Evolutionary conservation across 2,888 invertebrate genomes (phyloP).

Genomic region (Camptogramma bilineatum): DNA sequence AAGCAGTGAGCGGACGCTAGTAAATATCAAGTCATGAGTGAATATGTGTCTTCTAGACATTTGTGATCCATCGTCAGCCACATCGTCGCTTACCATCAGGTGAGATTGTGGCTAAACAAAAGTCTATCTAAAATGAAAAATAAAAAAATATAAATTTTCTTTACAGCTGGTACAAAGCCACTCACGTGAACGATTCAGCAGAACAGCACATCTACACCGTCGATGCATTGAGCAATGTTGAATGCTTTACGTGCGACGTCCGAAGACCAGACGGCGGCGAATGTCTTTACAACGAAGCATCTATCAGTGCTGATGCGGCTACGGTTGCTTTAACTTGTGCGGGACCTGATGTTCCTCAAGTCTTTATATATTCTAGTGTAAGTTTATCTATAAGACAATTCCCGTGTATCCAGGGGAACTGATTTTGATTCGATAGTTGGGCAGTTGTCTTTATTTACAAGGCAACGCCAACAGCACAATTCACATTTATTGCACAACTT

Average conservation of each 20-base stretch:
- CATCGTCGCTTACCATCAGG: too few species aligned
- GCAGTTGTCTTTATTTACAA: too few species aligned
- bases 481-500: too few species aligned
- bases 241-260: constrained; percentile 92
- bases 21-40: too few species aligned
- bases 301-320: constrained; percentile 88
- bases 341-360: constrained; percentile 94
- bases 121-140: too few species aligned
- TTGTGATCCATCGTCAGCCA: too few species aligned
- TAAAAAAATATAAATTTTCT: not conserved
- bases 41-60: too few species aligned
- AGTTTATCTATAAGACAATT: constrained; percentile 51
- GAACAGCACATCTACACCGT: constrained; percentile 93
- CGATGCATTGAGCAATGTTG: constrained; percentile 78
- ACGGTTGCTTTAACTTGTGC: constrained; percentile 91
- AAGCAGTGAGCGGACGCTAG: too few species aligned
- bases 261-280: constrained; percentile 77
- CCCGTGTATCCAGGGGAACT: too few species aligned
- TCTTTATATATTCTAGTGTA: constrained; percentile 86
- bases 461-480: too few species aligned
- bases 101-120: too few species aligned
- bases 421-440: too few species aligned
- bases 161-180: constrained; percentile 93
- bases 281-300: constrained; percentile 89
- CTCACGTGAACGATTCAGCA: constrained; percentile 89